phyloP scores from a whole-genome alignment of 1,140 invertebrate species.

The Campoletis sonorensis region DNA sequence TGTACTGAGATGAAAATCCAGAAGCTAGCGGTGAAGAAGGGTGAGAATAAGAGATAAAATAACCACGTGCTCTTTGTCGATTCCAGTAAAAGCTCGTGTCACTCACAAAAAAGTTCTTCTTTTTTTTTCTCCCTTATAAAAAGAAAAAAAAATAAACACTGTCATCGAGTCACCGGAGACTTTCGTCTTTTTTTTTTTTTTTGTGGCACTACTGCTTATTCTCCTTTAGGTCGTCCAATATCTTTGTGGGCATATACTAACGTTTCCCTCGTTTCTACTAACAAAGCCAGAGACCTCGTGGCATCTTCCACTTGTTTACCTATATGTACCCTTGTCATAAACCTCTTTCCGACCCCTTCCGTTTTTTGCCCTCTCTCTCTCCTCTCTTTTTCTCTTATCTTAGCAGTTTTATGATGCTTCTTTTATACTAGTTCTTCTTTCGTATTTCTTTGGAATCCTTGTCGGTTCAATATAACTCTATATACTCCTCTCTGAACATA shows the following conservation, averaged over 20 bases:
- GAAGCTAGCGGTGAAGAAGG: not conserved
- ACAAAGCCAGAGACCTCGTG: not conserved
- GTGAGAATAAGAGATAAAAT: not conserved
- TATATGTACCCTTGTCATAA: not conserved
- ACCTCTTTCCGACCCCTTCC: not conserved
- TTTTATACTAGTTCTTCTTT: not conserved
- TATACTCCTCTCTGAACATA: too few relatives aligned
- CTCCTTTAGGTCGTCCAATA: slow-evolving; percentile 1
- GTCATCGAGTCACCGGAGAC: not conserved
- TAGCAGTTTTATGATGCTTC: not conserved
- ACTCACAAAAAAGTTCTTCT: not conserved
- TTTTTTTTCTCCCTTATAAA: not conserved
- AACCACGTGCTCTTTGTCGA: not conserved
- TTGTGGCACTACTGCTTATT: not conserved
- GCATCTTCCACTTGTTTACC: not conserved
- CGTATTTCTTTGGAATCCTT: not conserved
- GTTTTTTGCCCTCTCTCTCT: not conserved
- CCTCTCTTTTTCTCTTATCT: not conserved
- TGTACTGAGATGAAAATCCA: not conserved
- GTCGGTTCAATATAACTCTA: too few relatives aligned
- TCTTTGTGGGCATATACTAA: not conserved
- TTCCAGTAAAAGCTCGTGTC: not conserved
- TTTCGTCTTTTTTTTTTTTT: not conserved
- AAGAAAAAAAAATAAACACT: not conserved
- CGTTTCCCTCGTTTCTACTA: not conserved